These are phyloP conservation scores for Pandemis heparana DNA, from an alignment of 2,888 invertebrate species.

Conservation along the genomic window DNA sequence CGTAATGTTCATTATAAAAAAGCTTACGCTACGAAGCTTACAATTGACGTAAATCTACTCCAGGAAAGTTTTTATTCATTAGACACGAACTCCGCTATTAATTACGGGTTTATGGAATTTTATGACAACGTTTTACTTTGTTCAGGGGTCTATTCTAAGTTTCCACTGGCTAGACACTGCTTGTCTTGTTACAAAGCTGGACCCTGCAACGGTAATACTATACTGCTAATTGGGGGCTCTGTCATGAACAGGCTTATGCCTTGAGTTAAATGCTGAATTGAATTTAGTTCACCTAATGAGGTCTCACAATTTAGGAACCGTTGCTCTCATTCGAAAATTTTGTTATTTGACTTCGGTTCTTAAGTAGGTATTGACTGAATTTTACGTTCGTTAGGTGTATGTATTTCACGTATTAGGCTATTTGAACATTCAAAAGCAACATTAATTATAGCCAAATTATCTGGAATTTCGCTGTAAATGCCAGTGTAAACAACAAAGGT, in stretches of 20 bases:
- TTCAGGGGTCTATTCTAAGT: slow-evolving; percentile 15
- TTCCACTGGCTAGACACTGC: slow-evolving; percentile 1
- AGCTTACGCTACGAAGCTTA: slow-evolving; percentile 6
- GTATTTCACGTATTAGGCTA: too few relatives aligned
- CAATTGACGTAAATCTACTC: slow-evolving; percentile 36
- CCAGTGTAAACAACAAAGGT: too few relatives aligned
- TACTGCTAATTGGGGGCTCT: slow-evolving; percentile 4
- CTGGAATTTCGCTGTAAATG: too few relatives aligned
- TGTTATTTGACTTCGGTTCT: neutral
- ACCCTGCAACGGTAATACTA: neutral
- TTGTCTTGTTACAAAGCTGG: slow-evolving; percentile 3
- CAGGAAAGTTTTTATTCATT: slow-evolving; percentile 37
- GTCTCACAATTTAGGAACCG: neutral
- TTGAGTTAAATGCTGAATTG: neutral
- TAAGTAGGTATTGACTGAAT: too few relatives aligned
- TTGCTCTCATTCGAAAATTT: neutral
- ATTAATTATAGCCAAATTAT: too few relatives aligned
- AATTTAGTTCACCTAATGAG: neutral
- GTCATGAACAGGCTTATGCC: neutral
- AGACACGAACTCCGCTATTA: slow-evolving; percentile 34
- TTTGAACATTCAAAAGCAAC: too few relatives aligned
- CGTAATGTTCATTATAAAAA: too few relatives aligned
- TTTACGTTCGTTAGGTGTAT: too few relatives aligned
- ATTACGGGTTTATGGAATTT: slow-evolving; percentile 30
- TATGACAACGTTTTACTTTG: slow-evolving; percentile 22